Percentiles rank a stretch among this genome's conserved stretches.
Evolutionary conservation across 2,888 invertebrate species (phyloP).

Genomic region (Glyphotaelius pellucidus): DNA sequence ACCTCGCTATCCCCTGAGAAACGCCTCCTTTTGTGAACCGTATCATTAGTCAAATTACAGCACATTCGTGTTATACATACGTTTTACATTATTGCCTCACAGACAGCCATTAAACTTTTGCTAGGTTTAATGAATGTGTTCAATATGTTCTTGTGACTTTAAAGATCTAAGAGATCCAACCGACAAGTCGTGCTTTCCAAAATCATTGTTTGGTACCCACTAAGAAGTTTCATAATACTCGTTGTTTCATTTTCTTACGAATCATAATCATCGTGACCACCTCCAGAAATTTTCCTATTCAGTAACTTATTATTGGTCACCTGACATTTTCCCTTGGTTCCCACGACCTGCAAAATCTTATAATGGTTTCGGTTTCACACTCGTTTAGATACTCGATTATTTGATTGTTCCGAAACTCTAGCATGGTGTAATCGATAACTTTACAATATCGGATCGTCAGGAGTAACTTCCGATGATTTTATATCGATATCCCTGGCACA

Average conservation of each 20-base stretch:
- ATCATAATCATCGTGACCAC: not conserved
- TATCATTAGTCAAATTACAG: not conserved
- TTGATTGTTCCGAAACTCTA: not conserved
- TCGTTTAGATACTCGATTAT: not conserved
- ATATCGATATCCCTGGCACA: too few species aligned
- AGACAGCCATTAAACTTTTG: not conserved
- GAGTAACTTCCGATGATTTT: too few species aligned
- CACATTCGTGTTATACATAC: not conserved
- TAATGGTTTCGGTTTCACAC: not conserved
- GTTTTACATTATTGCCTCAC: not conserved
- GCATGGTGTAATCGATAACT: too few species aligned
- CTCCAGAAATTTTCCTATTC: not conserved
- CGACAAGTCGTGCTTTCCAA: not conserved
- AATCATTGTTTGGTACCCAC: not conserved
- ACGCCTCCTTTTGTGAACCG: constrained; percentile 23
- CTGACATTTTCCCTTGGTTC: not conserved
- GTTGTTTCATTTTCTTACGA: not conserved
- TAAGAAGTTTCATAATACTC: not conserved
- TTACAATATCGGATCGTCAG: too few species aligned
- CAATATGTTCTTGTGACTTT: not conserved
- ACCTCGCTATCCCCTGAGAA: not conserved
- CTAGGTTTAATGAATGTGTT: not conserved
- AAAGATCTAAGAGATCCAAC: constrained; percentile 10
- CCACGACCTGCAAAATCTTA: not conserved
- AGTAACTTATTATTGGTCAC: not conserved